Evolutionary conservation across 2,888 invertebrate genomes (phyloP).

Genomic region (Catocala sponsa): DNA sequence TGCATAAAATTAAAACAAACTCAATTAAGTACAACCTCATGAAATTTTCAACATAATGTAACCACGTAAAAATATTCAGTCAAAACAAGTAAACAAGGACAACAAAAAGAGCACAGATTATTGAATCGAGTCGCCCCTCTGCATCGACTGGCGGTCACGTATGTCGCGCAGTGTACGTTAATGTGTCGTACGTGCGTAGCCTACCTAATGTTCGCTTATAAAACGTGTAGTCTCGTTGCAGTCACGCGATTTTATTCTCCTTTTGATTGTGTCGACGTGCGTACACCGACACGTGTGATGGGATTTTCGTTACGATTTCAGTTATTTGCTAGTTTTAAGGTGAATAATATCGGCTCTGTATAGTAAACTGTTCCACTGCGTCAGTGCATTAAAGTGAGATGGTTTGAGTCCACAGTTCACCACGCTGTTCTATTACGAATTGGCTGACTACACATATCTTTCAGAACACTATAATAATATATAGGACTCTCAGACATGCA

Average conservation of each 20-base stretch:
- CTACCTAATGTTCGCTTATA: conserved; percentile 71
- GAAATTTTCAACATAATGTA: conserved; percentile 20
- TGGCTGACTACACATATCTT: too few relatives aligned
- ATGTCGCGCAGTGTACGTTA: conserved; percentile 78
- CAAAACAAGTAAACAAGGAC: conserved; percentile 53
- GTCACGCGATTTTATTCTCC: conserved; percentile 74
- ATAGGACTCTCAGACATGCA: too few relatives aligned
- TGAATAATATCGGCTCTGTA: not conserved
- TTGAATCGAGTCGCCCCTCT: conserved; percentile 67
- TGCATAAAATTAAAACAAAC: conserved; percentile 13
- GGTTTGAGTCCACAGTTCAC: too few relatives aligned
- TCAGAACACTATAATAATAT: too few relatives aligned
- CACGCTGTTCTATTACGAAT: too few relatives aligned
- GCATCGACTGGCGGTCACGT: conserved; percentile 68
- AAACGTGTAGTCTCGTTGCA: conserved; percentile 66
- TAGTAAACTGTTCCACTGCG: too few relatives aligned
- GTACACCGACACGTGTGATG: conserved; percentile 53
- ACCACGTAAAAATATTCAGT: conserved; percentile 36
- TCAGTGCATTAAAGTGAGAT: too few relatives aligned
- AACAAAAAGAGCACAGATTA: conserved; percentile 65
- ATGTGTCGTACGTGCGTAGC: conserved; percentile 78
- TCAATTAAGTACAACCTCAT: conserved; percentile 27
- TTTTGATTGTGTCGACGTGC: conserved; percentile 81
- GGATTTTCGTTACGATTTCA: conserved; percentile 49
- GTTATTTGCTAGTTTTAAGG: conserved; percentile 34